Evolutionary conservation across 2,113 vertebrate species (phyloP).

Genomic region (Chrysemys picta): DNA sequence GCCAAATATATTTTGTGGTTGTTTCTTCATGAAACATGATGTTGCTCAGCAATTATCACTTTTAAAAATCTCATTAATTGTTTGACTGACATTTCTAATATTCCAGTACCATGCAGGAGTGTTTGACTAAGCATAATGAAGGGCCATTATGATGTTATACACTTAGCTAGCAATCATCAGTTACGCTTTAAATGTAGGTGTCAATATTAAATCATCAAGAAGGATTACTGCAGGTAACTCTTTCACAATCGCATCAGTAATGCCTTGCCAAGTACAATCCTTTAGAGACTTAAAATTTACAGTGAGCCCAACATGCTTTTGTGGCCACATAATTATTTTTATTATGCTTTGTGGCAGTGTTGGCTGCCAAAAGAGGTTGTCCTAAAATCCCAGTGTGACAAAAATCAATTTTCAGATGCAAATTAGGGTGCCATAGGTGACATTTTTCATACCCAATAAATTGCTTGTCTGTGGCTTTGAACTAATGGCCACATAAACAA

Average conservation of each 20-base stretch:
- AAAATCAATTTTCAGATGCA: conserved; percentile 84
- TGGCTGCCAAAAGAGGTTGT: conserved; percentile 72
- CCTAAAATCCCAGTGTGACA: conserved; percentile 79
- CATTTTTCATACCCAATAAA: conserved; percentile 78
- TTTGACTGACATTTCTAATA: neutral
- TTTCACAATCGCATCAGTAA: conserved; percentile 70
- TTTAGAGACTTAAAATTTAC: conserved; percentile 63
- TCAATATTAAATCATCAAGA: conserved; percentile 77
- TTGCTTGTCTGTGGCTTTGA: conserved; percentile 81
- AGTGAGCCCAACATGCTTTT: conserved; percentile 59
- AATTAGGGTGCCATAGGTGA: conserved; percentile 75
- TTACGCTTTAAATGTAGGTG: conserved; percentile 59
- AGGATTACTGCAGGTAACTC: conserved; percentile 61
- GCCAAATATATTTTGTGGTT: neutral
- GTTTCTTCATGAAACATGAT: neutral
- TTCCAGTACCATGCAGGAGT: neutral
- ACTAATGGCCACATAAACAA: conserved; percentile 79
- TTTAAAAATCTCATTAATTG: conserved; percentile 32
- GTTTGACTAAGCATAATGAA: conserved; percentile 27
- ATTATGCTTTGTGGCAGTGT: conserved; percentile 62
- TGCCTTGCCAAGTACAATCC: conserved; percentile 41
- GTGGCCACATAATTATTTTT: conserved; percentile 78
- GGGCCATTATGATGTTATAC: neutral
- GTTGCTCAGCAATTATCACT: neutral
- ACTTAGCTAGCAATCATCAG: conserved; percentile 31